Evolutionary conservation across 2,888 invertebrate genomes (phyloP), one percentile per base, ranked within the genome.

Genomic region (Sphinx pinastri): DNA sequence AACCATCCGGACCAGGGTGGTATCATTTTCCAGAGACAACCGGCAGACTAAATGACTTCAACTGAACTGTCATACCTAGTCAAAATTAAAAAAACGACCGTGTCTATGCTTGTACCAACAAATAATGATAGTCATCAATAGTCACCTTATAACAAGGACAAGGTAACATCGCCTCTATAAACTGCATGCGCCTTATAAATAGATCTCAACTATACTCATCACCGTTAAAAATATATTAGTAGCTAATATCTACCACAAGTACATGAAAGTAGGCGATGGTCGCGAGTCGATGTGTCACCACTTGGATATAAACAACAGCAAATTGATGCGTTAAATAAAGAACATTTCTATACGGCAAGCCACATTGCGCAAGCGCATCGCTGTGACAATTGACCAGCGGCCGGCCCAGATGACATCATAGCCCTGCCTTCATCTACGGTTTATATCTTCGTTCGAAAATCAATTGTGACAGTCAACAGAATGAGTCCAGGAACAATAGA

Each of bases 391-490:
- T 71, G 71, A 58, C 68, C 63, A 45, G 16, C 69, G 73, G 71
- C 11, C 71, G 76, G 73, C 75, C 76, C 72, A 77, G 73, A 77
- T 79, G 77, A 77, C 79, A 79, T 79, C 79, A 79, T 69, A 66
- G 73, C 77, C 76, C 72, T 75, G 74, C 77, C 77, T 72, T 72
- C 72, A 74, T 74, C 31, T 49, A 13, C 13, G 19, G 49, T 4
- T 16, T 70, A 49, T 51, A 38, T 38, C 19, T 60, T 45, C 16
- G 38, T 54, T 68, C 45, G 2, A 57, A 57, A 68, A 57, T 55
- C 70, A 49, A 70, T 66, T 47, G 55, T 66, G 66, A 25, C n/a
- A 38, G 38, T 38, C 38, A 38, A 38, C 0, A 38, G 38, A 8
- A 7, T 38, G 38, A 3, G 3, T 38, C 5, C 38, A 7, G 8